Evolutionary conservation across 1,140 invertebrate genomes (phyloP), one percentile per base, ranked within the genome.

Genomic region (Pseudobourletiella spinata): DNA sequence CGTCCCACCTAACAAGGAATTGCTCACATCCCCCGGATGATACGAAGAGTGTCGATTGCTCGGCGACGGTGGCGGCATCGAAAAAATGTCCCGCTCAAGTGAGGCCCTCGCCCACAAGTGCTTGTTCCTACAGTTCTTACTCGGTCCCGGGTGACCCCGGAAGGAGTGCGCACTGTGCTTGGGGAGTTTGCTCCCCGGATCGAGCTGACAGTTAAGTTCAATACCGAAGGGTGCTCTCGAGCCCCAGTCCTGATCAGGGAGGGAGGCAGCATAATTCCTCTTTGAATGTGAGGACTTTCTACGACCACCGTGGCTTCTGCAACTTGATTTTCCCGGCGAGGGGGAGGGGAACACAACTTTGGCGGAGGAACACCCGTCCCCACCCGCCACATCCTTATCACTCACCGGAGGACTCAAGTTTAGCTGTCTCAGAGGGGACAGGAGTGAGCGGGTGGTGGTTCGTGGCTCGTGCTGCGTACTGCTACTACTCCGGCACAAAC

Each of bases 1-100:
- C 25, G 3, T 26, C 15, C 6, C 24, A 25, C 20, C 24, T 14
- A 39, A 39, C 32, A 39, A 39, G n/a, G 18, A 18, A 46, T 46
- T 46, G 18, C 18, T 30, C 15, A 43, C 1, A 30, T 43, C 44
- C 24, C 51, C 43, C 15, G 68, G 68, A 60, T 67, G 63, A 51
- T 70, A 70, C 2, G 68, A 70, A 22, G 68, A 70, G 58, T 70
- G 68, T 55, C 68, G 20, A 61, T 65, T 70, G 26, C n/a, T 51
- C 26, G 35, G 46, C 28, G 28, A 58, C 26, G 25, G 28, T 24
- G 42, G 22, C 20, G 22, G 52, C 14, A 35, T 29, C 20, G 14
- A 43, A 29, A 58, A 52, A 18, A 65, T 35, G 28, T 65, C 65
- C 44, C 65, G 14, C 26, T 65, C 65, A 3, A 62, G 4, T 15